Percentiles rank a stretch among this genome's conserved stretches.
Conservation (phyloP, 2,797 vertebrate genomes). For the Gastrophryne carolinensis region DNA sequence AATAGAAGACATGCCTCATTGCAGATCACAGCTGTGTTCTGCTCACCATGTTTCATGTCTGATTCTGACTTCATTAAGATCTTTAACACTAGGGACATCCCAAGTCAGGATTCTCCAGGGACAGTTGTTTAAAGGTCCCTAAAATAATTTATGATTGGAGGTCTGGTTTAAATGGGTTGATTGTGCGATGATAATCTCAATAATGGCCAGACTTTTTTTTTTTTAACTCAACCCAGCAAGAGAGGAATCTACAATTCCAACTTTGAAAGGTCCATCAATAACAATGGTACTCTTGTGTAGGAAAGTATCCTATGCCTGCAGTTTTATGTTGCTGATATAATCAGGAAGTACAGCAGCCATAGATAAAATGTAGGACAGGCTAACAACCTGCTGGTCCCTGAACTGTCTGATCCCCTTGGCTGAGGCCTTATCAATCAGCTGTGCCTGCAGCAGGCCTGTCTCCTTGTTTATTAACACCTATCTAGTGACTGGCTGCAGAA, state of each 20-base stretch:
- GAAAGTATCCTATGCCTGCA: neutral
- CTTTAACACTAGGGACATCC: no score
- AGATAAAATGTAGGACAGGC: constrained; percentile 17
- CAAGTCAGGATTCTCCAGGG: no score
- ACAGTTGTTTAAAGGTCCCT: no score
- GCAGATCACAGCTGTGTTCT: no score
- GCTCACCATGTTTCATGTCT: no score
- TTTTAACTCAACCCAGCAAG: neutral
- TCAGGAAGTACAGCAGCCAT: neutral
- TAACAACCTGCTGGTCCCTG: constrained; percentile 20
- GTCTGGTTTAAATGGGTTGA: no score
- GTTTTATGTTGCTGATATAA: constrained; percentile 12
- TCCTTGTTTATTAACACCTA: constrained; percentile 30
- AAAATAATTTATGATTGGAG: no score
- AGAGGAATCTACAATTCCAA: neutral
- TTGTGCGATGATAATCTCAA: no score
- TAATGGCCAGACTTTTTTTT: no score
- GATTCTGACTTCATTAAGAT: no score
- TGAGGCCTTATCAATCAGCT: constrained; percentile 13
- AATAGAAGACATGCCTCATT: no score
- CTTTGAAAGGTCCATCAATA: neutral
- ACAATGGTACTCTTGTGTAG: neutral
- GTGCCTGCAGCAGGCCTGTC: neutral
- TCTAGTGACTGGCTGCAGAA: constrained; percentile 12
- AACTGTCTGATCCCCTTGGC: neutral